Base-by-base conservation (phyloP, 2,888 invertebrate genomes). In the Blera fallax region DNA sequence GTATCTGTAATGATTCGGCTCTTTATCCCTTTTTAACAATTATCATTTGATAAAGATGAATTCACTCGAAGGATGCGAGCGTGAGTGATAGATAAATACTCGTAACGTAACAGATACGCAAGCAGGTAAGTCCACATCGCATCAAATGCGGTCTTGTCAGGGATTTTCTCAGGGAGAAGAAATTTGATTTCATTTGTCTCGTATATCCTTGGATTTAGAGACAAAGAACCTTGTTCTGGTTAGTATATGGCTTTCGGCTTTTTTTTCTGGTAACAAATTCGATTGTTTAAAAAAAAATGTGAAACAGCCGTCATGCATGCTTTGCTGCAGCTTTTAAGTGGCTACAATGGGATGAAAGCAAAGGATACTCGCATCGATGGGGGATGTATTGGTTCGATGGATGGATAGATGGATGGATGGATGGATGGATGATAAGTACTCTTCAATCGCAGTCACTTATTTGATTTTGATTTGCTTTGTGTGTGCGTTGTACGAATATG, bases 401-500 rank as follows among this genome's bases (percentile, higher is more conserved):
- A 37, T 45, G 52, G 43, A 60, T 48, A 40, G 50, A 14, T 48
- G 56, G 24, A 56, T 50, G 45, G 52, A 27, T 45, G 29, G 62
- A 56, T 32, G 21, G 56, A 79, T 74, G 45, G 77, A 65, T 77
- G 70, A 72, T 83, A 83, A 79, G 83, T 73, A 79, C 83, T 83
- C 78, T 79, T 83, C 83, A 83, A 83, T 83, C 78, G 78, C 83
- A 83, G 83, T 83, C 83, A 83, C 78, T 79, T 83, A 83, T 83
- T 83, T 79, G 79, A 83, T 83, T 78, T 83, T 73, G 83, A 79
- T 73, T 79, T 73, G 52, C 78, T 79, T 60, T 83, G 67, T 62
- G 78, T 62, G 54, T 54, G 14, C 24, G 21, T 11, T 18, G 3
- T 24, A 32, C 10, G 32, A 16, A 18, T 4, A 14, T 14, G 34